phyloP scores from a whole-genome alignment of 2,113 vertebrate genomes.

The Sander lucioperca region DNA sequence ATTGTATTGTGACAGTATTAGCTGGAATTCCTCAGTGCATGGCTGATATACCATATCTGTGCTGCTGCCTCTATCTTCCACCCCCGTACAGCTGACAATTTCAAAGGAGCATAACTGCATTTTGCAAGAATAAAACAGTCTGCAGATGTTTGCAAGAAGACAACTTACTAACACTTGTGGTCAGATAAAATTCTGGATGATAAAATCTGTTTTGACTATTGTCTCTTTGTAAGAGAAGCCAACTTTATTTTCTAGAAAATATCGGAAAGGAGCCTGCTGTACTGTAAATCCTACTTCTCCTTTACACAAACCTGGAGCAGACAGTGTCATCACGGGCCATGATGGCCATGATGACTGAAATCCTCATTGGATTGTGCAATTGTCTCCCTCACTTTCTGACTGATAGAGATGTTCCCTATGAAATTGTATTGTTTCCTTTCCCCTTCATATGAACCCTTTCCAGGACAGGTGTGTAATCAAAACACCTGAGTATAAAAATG shows the following conservation, averaged over 20 bases:
- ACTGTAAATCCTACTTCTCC: neutral
- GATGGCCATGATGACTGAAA: neutral
- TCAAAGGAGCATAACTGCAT: conserved; percentile 31
- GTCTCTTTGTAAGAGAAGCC: conserved; percentile 4
- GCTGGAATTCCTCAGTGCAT: conserved; percentile 28
- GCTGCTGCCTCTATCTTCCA: conserved; percentile 18
- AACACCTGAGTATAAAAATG: neutral
- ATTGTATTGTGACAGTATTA: conserved; percentile 25
- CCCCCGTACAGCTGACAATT: conserved; percentile 21
- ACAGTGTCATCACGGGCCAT: neutral
- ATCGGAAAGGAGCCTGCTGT: neutral
- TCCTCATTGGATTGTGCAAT: neutral
- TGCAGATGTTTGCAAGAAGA: conserved; percentile 20
- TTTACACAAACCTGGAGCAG: neutral
- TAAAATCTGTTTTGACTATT: conserved; percentile 23
- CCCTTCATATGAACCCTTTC: neutral
- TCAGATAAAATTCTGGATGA: conserved; percentile 21
- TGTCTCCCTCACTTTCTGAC: neutral
- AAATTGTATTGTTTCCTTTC: neutral
- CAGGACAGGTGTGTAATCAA: conserved; percentile 3
- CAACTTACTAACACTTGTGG: conserved; percentile 17
- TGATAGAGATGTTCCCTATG: neutral
- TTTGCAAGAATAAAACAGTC: conserved; percentile 32
- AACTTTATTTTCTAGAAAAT: neutral
- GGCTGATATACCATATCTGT: conserved; percentile 30